Evolutionary conservation across 2,113 vertebrate species (phyloP).

Genomic region (Ammodytes dubius): DNA sequence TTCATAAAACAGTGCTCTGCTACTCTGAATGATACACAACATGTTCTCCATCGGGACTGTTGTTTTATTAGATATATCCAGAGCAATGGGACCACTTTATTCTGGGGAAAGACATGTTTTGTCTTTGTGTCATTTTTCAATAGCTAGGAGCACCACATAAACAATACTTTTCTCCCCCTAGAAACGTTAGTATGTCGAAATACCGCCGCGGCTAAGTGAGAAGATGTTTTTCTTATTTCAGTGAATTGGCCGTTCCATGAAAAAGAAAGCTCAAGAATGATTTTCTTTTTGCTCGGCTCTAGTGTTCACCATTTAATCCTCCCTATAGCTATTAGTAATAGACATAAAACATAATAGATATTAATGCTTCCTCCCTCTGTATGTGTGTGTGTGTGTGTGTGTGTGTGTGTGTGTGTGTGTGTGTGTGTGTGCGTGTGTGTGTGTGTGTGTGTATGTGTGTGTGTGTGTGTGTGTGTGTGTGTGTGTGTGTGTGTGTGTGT

Average conservation of each 20-base stretch:
- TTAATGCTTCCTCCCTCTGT: conserved; percentile 37
- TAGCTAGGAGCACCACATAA: background rate
- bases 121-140: background rate
- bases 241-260: background rate
- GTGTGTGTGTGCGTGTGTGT: too few relatives aligned
- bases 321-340: conserved; percentile 7
- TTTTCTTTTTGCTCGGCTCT: conserved; percentile 11
- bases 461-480: too few relatives aligned
- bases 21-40: background rate
- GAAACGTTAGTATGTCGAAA: background rate
- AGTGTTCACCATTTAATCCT: background rate
- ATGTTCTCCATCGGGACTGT: background rate
- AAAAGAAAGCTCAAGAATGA: background rate
- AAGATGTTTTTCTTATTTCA: background rate
- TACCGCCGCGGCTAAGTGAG: background rate
- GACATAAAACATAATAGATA: conserved; percentile 39
- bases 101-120: background rate
- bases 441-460: too few relatives aligned
- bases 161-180: background rate
- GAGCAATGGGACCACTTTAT: background rate
- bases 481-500: conserved; percentile 12
- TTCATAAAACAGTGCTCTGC: background rate
- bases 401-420: too few relatives aligned
- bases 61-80: background rate
- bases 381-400: conserved; percentile 22